phyloP scores from a whole-genome alignment of 2,888 invertebrate species.

The Xanthorhoe designata region DNA sequence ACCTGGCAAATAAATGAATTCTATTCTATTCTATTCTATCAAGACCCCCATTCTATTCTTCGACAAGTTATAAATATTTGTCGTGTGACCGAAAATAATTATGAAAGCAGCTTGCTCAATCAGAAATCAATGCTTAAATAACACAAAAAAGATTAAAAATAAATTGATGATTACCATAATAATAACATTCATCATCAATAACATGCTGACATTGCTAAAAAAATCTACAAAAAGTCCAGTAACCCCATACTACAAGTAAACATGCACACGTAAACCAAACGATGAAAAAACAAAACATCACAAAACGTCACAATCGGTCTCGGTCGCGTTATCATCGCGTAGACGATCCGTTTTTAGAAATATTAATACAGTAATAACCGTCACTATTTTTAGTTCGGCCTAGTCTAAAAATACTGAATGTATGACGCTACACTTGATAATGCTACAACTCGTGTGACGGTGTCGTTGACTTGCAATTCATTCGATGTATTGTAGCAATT shows the following conservation, averaged over 20 bases:
- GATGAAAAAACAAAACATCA: constrained; percentile 46
- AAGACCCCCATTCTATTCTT: neutral
- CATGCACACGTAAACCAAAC: constrained; percentile 35
- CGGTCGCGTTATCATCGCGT: constrained; percentile 78
- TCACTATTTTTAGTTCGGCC: constrained; percentile 83
- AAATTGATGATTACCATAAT: neutral
- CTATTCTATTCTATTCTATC: too few species aligned
- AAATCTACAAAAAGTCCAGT: constrained; percentile 4
- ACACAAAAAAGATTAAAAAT: neutral
- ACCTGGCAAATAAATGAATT: too few species aligned
- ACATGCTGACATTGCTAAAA: neutral
- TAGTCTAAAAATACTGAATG: constrained; percentile 82
- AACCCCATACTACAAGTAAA: constrained; percentile 14
- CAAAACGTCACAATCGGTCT: constrained; percentile 76
- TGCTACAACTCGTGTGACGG: constrained; percentile 74
- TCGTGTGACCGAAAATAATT: neutral
- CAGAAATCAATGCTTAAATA: neutral
- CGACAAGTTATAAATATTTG: neutral
- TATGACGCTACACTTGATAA: constrained; percentile 81
- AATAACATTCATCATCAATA: neutral
- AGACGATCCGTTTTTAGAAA: constrained; percentile 85
- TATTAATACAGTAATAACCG: constrained; percentile 85
- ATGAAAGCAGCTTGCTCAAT: neutral
- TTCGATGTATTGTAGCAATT: constrained; percentile 64
- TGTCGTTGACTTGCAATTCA: constrained; percentile 82